Percentiles rank a stretch among this genome's conserved stretches.
These are phyloP conservation scores for Drosophila tani DNA, from an alignment of 1,140 invertebrate species.

Conservation along the genomic window DNA sequence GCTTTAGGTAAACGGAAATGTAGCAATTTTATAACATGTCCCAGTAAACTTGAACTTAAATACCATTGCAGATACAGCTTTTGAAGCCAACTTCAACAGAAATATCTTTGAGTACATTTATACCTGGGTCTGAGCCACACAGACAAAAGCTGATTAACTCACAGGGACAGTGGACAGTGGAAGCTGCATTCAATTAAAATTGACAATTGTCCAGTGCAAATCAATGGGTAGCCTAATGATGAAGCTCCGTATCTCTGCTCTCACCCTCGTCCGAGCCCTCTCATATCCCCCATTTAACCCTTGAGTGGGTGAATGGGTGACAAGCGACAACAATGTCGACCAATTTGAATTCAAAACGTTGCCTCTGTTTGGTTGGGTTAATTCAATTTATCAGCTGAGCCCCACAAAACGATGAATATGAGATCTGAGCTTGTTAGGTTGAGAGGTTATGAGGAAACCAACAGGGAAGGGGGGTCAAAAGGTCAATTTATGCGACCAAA, in stretches of 20 bases:
- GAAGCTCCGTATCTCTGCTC: conserved; percentile 12
- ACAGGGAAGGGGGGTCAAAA: conserved; percentile 25
- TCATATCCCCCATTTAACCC: conserved; percentile 34
- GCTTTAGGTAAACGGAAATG: not conserved
- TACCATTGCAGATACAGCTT: not conserved
- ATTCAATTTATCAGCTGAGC: conserved; percentile 69
- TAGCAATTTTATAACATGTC: no score
- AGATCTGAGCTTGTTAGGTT: conserved; percentile 36
- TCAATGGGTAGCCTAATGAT: conserved; percentile 42
- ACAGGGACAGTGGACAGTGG: conserved; percentile 3
- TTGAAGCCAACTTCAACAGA: conserved; percentile 27
- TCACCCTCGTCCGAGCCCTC: not conserved
- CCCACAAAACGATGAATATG: conserved; percentile 55
- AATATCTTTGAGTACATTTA: conserved; percentile 30
- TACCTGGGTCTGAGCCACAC: conserved; percentile 47
- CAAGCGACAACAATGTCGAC: conserved; percentile 49
- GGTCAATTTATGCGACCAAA: conserved; percentile 70
- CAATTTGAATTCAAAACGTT: conserved; percentile 59
- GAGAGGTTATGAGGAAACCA: conserved; percentile 15
- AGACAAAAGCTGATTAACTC: conserved; percentile 71
- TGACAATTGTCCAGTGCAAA: conserved; percentile 54
- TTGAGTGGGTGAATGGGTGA: conserved; percentile 48
- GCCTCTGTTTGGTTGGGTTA: conserved; percentile 68
- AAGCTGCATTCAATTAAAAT: conserved; percentile 65
- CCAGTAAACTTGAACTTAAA: conserved; percentile 13